These are phyloP conservation scores for Micronycteris hirsuta DNA, from an alignment of 2,113 vertebrate species.

Conservation along the genomic window DNA sequence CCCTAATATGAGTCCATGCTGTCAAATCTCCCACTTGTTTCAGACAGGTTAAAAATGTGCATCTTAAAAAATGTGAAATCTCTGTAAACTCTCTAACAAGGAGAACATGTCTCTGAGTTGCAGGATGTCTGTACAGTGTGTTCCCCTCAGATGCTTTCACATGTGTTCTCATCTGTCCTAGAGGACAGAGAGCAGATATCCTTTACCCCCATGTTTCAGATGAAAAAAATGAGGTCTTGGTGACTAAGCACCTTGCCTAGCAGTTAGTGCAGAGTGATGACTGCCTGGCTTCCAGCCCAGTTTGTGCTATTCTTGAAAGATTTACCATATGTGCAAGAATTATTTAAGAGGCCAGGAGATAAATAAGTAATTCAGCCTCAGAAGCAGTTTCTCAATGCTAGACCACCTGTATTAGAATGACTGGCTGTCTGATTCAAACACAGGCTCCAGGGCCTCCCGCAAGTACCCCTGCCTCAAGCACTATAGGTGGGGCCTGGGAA, in stretches of 20 bases:
- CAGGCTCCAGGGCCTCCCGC: background rate
- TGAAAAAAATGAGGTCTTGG: background rate
- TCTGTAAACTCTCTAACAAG: background rate
- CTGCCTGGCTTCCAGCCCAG: slow-evolving; percentile 35
- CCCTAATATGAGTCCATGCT: background rate
- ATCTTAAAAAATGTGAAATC: background rate
- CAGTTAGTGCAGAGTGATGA: background rate
- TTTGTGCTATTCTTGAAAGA: background rate
- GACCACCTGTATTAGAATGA: background rate
- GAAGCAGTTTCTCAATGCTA: background rate
- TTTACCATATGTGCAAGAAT: background rate
- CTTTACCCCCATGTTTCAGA: background rate
- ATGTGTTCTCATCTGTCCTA: background rate
- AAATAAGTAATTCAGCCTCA: background rate
- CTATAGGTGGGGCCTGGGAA: fast-evolving
- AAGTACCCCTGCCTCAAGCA: fast-evolving
- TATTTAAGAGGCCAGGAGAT: slow-evolving; percentile 25
- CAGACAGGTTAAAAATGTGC: background rate
- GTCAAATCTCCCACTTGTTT: background rate
- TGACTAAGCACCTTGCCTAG: background rate
- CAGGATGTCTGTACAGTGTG: background rate
- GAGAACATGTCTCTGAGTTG: background rate
- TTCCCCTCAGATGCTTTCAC: background rate
- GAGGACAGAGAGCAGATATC: background rate
- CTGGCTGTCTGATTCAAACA: background rate